A percentile compares a stretch with the other conserved stretches of the same genome.
Conservation (phyloP, 1,140 invertebrate genomes). For the Spodoptera litura region DNA sequence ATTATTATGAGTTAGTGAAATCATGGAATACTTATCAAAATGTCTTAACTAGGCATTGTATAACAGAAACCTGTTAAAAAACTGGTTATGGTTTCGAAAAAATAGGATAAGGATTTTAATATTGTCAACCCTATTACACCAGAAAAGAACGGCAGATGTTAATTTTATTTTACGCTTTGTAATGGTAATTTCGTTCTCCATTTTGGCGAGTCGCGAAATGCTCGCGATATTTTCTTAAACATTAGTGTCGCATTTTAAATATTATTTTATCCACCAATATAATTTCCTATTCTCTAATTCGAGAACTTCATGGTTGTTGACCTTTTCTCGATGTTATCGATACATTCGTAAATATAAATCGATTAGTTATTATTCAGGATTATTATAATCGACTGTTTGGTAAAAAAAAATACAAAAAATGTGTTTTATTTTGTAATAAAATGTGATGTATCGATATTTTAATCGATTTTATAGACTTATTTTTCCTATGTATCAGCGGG, state of each 20-base stretch:
- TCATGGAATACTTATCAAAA: too few species aligned
- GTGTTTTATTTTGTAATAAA: conserved; percentile 34
- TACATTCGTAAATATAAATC: conserved; percentile 19
- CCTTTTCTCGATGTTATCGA: conserved; percentile 36
- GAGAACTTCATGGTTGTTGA: conserved; percentile 29
- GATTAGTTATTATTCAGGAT: conserved; percentile 15
- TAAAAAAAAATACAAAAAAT: not conserved
- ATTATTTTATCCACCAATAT: not conserved
- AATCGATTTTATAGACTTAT: conserved; percentile 29
- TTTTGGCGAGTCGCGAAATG: conserved; percentile 44
- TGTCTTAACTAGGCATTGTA: too few species aligned
- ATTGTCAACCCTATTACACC: conserved; percentile 39
- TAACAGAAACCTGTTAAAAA: too few species aligned
- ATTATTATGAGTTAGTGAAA: too few species aligned
- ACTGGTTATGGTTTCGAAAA: too few species aligned
- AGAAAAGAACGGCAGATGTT: conserved; percentile 40
- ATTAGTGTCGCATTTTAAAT: conserved; percentile 19
- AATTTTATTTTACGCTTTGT: conserved; percentile 57
- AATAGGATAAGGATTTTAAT: not conserved
- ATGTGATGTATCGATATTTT: conserved; percentile 13
- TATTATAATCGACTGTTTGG: not conserved
- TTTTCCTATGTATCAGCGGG: not conserved
- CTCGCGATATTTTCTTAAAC: conserved; percentile 21
- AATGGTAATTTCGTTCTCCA: conserved; percentile 52
- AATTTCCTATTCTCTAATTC: conserved; percentile 25